Evolutionary conservation across 2,797 vertebrate species (phyloP).

Genomic region (Dendrocincla fuliginosa): DNA sequence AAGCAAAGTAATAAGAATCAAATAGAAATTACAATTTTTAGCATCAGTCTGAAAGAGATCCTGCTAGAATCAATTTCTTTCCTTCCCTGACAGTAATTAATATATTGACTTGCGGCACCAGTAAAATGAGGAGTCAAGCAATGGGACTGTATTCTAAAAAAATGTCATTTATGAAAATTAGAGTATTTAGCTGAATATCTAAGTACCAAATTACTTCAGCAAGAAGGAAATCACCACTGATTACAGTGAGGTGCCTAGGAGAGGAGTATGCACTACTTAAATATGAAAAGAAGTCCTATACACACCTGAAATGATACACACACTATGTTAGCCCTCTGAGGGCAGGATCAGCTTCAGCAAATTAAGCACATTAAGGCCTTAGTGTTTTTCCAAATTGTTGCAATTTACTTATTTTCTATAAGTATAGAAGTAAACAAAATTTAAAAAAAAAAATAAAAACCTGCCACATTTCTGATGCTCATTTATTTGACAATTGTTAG

Average conservation of each 20-base stretch:
- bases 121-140: neutral
- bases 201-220: neutral
- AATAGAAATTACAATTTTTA: neutral
- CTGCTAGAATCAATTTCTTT: neutral
- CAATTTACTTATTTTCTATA: neutral
- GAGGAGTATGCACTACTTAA: neutral
- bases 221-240: neutral
- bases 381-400: neutral
- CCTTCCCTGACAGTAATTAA: neutral
- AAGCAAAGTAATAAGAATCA: neutral
- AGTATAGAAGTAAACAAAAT: neutral
- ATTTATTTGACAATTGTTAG: neutral
- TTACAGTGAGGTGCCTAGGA: neutral
- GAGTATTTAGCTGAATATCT: neutral
- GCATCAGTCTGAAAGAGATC: neutral
- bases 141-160: neutral
- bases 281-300: neutral
- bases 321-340: neutral
- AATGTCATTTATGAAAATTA: neutral
- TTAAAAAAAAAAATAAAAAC: neutral
- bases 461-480: neutral
- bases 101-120: neutral
- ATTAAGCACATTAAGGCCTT: neutral
- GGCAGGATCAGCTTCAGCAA: neutral
- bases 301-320: neutral